Evolutionary conservation across 2,113 vertebrate genomes (phyloP).

Genomic region (Hippolais icterina): DNA sequence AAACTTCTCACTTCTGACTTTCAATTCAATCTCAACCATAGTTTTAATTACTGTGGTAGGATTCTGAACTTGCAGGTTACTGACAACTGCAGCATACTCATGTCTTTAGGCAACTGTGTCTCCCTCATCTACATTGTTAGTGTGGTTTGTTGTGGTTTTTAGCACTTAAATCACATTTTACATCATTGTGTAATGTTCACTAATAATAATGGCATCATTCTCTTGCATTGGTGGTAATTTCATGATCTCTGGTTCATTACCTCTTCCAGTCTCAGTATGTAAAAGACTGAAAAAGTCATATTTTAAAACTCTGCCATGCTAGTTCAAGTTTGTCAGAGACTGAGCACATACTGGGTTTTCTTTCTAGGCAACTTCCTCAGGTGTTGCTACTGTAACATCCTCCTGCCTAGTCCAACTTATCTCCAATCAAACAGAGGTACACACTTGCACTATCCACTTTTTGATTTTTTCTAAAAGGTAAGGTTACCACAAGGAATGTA

Average conservation of each 20-base stretch:
- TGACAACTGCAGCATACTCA: neutral
- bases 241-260: neutral
- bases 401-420: neutral
- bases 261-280: neutral
- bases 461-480: neutral
- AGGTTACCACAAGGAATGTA: neutral
- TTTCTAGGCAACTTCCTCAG: neutral
- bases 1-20: neutral
- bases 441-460: neutral
- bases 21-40: neutral
- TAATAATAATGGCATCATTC: neutral
- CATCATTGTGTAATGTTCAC: neutral
- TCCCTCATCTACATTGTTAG: neutral
- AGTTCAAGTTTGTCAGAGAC: neutral
- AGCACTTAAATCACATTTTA: neutral
- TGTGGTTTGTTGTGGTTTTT: neutral
- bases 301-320: neutral
- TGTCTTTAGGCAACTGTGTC: neutral
- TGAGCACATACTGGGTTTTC: neutral
- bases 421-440: neutral
- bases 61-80: neutral
- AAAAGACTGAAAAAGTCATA: neutral
- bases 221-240: neutral
- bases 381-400: neutral
- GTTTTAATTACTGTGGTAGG: neutral